Conservation (phyloP, 2,113 vertebrate species). For the Synchiropus splendidus region DNA sequence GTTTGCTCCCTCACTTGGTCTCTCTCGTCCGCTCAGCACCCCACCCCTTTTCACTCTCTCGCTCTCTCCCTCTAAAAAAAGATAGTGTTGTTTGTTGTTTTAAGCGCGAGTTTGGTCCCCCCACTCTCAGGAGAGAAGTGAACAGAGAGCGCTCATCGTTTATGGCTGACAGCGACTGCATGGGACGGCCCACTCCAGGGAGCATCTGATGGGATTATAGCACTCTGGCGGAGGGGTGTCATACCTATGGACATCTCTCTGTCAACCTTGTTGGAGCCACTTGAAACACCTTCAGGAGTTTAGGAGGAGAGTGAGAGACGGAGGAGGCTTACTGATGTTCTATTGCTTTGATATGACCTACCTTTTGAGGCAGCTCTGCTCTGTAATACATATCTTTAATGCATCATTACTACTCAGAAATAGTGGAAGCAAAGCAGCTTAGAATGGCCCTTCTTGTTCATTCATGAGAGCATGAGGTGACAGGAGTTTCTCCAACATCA, state of each 20-base stretch:
- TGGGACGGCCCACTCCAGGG: slow-evolving; percentile 44
- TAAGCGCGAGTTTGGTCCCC: slow-evolving; percentile 54
- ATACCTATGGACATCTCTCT: slow-evolving; percentile 7
- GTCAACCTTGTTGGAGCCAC: slow-evolving; percentile 8
- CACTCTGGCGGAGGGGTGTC: too few species aligned
- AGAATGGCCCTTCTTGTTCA: too few species aligned
- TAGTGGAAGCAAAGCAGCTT: too few species aligned
- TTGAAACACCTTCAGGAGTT: too few species aligned
- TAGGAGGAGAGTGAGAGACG: too few species aligned
- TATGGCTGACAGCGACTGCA: slow-evolving; percentile 41
- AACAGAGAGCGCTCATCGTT: slow-evolving; percentile 34
- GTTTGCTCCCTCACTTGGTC: slow-evolving; percentile 10
- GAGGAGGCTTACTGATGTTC: too few species aligned
- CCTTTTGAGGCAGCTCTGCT: too few species aligned
- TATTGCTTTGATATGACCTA: too few species aligned
- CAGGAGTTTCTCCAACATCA: background rate
- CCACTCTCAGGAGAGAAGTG: slow-evolving; percentile 53
- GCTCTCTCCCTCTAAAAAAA: slow-evolving; percentile 34
- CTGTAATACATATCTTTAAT: too few species aligned
- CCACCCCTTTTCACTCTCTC: slow-evolving; percentile 14
- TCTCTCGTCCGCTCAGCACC: slow-evolving; percentile 5
- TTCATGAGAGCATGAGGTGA: slow-evolving; percentile 19
- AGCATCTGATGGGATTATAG: slow-evolving; percentile 58
- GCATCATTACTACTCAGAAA: too few species aligned
- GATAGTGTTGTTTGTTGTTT: slow-evolving; percentile 60